Percentiles rank a stretch among this genome's conserved stretches.
phyloP scores from a whole-genome alignment of 1,140 invertebrate genomes.

The Pseudomyrmex dendroicus region DNA sequence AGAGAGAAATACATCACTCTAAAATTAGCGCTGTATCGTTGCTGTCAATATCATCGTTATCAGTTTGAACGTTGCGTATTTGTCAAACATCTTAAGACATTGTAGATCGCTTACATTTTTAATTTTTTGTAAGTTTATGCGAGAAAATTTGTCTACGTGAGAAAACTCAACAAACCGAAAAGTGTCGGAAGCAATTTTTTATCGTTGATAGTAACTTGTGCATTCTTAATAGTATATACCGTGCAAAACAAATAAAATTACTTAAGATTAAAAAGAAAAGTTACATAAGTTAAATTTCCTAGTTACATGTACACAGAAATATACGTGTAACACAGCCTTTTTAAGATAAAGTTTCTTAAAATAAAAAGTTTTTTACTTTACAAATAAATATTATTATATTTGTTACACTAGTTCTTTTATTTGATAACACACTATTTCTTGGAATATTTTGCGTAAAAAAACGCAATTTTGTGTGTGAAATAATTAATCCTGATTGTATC shows the following conservation, averaged over 20 bases:
- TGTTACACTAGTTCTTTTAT: too few species aligned
- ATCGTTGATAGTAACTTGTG: background rate
- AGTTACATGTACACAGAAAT: too few species aligned
- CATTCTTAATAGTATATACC: constrained; percentile 1
- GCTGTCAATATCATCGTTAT: background rate
- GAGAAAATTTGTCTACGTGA: background rate
- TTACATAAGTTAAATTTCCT: constrained; percentile 14
- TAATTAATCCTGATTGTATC: too few species aligned
- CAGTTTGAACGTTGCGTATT: background rate
- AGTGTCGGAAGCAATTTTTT: constrained; percentile 2
- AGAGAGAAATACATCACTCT: background rate
- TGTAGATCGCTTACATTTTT: background rate
- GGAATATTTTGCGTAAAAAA: too few species aligned
- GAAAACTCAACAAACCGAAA: background rate
- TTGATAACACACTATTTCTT: too few species aligned
- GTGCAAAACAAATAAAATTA: background rate
- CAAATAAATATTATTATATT: too few species aligned
- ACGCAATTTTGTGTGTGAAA: too few species aligned
- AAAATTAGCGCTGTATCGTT: background rate
- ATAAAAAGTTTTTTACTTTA: too few species aligned
- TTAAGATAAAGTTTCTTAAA: background rate
- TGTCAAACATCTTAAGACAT: background rate
- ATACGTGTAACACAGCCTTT: background rate
- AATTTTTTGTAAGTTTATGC: background rate
- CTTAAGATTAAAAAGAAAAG: background rate